Base-by-base conservation (phyloP, 2,888 invertebrate genomes). In the Polydrusus cervinus region DNA sequence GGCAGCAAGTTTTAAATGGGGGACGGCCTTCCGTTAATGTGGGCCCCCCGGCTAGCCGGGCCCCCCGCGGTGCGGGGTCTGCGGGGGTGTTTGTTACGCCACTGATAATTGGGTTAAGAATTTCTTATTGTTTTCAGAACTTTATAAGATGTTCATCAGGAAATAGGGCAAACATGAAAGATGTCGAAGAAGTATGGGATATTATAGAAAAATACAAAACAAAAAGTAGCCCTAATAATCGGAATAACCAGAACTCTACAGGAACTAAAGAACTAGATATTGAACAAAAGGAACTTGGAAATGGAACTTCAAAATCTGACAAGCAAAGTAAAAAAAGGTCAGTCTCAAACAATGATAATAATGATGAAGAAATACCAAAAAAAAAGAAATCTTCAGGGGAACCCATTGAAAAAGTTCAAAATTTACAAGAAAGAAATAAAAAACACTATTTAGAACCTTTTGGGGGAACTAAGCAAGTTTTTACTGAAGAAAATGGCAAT, bases 141-240 rank as follows among this genome's bases (percentile, higher is more conserved):
- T 95, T 94, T 86, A 90, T 94, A 0, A 90, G 89, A 82, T 94
- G 90, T 87, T 90, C 84, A 20, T 81, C 89, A 83, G 90, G 92
- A 43, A 87, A 90, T 81, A 89, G 89, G 84, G 87, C 91, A 49
- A 90, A 90, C 79, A 85, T 86, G 62, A 85, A 86, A 53, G 89
- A 92, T 67, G 89, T 92, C 65, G 92, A 93, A 79, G 90, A 90
- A 73, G 91, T 93, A 2, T 95, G 95, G 92, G 89, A 92, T 51
- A 78, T 87, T 34, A 85, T 87, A 68, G 87, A 87, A 79, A 85
- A 85, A 77, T 80, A 86, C 74, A 83, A 86, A 79, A 62, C 75
- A 78, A 65, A 80, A 80, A 64, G 67, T 69, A 38, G 18, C n/a
- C 55, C 79, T 81, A 78, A 80, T 68, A 68, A 75, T 51, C 55